Conservation (phyloP, 2,113 vertebrate species). For the Corvus moneduloides region DNA sequence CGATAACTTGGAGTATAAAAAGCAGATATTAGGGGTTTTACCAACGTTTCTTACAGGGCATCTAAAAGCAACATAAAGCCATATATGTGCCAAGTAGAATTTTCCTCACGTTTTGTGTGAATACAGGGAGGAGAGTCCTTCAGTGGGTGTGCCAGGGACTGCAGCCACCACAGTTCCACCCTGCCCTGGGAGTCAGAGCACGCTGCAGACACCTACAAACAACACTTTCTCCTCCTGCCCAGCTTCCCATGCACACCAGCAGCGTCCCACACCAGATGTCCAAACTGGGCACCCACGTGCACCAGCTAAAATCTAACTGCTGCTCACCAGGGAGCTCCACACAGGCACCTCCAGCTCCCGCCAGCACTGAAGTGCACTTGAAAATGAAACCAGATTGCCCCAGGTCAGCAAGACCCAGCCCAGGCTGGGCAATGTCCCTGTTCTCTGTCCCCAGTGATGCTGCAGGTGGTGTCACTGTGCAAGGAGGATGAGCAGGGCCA, state of each 20-base stretch:
- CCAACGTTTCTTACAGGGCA: neutral
- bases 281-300: neutral
- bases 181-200: neutral
- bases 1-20: neutral
- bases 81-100: neutral
- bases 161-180: neutral
- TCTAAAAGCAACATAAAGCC: neutral
- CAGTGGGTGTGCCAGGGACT: neutral
- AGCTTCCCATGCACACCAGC: neutral
- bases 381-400: neutral
- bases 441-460: accelerated
- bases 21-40: neutral
- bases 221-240: neutral
- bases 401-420: too few relatives aligned
- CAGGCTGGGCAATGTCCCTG: neutral
- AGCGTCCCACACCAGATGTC: neutral
- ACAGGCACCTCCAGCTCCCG: neutral
- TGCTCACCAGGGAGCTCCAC: neutral
- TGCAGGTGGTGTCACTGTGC: too few relatives aligned
- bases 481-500: too few relatives aligned
- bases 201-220: neutral
- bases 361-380: accelerated
- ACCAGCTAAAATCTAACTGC: neutral
- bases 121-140: neutral
- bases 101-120: neutral